phyloP scores from a whole-genome alignment of 2,797 vertebrate genomes.

The Antennarius maculatus region DNA sequence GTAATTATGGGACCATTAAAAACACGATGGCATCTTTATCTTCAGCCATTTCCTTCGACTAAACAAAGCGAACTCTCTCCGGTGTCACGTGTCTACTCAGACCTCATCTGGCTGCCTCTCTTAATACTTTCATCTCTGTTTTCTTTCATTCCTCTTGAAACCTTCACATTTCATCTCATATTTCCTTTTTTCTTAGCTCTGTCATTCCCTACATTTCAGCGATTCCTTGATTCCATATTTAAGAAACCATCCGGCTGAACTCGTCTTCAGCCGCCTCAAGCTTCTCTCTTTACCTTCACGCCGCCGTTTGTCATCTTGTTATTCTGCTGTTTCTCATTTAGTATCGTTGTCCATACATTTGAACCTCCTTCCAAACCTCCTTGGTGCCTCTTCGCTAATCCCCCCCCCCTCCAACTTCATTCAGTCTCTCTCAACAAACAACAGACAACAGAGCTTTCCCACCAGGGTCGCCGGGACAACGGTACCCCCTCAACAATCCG shows the following conservation, averaged over 20 bases:
- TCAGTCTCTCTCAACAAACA: conserved; percentile 64
- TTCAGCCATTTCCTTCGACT: conserved; percentile 53
- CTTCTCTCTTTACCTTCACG: conserved; percentile 21
- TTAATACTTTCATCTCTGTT: conserved; percentile 33
- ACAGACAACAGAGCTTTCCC: conserved; percentile 58
- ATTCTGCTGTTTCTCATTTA: conserved; percentile 38
- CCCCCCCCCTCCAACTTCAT: conserved; percentile 37
- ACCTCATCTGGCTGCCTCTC: conserved; percentile 29
- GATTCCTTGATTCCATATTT: conserved; percentile 15
- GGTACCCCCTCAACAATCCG: conserved; percentile 18
- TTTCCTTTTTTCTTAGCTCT: conserved; percentile 10
- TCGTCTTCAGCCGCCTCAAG: not conserved
- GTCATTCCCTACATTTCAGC: conserved; percentile 9
- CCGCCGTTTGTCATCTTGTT: conserved; percentile 32
- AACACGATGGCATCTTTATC: conserved; percentile 62
- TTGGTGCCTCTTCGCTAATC: conserved; percentile 45
- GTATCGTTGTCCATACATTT: conserved; percentile 44
- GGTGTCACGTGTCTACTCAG: conserved; percentile 43
- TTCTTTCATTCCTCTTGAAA: conserved; percentile 25
- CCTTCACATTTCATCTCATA: conserved; percentile 42
- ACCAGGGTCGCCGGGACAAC: conserved; percentile 71
- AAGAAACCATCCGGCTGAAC: conserved; percentile 23
- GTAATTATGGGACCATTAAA: conserved; percentile 46
- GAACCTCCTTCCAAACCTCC: conserved; percentile 40
- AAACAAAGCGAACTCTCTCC: conserved; percentile 49